Conservation (phyloP, 2,888 invertebrate species). For the Ligdia adustata region DNA sequence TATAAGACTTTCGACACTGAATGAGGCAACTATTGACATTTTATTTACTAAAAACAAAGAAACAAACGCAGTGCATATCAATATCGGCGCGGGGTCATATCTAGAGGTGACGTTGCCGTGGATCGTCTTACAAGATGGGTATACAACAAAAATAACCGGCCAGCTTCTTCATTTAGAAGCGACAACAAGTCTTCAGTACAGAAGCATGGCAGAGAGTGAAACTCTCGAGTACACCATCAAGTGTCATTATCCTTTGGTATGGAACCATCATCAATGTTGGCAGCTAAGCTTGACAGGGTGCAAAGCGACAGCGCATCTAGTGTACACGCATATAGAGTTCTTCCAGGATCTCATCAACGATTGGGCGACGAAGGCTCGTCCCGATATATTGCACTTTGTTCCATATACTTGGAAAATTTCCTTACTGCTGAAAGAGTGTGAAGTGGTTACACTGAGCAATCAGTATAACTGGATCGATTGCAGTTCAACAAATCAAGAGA, state of each 20-base stretch:
- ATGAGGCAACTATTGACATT: conserved; percentile 97
- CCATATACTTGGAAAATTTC: conserved; percentile 98
- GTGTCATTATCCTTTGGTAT: conserved; percentile 95
- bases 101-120: conserved; percentile 98
- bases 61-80: conserved; percentile 98
- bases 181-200: conserved; percentile 96
- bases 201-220: conserved; percentile 96
- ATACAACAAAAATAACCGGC: conserved; percentile 95
- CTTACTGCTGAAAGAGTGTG: conserved; percentile 96
- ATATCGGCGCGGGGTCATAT: conserved; percentile 97
- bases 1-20: conserved; percentile 94
- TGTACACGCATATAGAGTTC: conserved; percentile 98
- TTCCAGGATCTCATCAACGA: conserved; percentile 98
- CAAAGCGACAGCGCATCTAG: conserved; percentile 95
- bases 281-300: conserved; percentile 95
- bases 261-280: conserved; percentile 99
- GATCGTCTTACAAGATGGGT: conserved; percentile 94
- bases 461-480: conserved; percentile 99
- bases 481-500: conserved; percentile 97
- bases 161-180: conserved; percentile 97
- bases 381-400: conserved; percentile 97
- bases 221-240: conserved; percentile 95
- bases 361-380: conserved; percentile 97
- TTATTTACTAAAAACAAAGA: conserved; percentile 97
- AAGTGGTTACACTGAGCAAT: conserved; percentile 96